Base-by-base conservation (phyloP, 92 coral and sea anemone species). In the Palythoa caribaeorum region DNA sequence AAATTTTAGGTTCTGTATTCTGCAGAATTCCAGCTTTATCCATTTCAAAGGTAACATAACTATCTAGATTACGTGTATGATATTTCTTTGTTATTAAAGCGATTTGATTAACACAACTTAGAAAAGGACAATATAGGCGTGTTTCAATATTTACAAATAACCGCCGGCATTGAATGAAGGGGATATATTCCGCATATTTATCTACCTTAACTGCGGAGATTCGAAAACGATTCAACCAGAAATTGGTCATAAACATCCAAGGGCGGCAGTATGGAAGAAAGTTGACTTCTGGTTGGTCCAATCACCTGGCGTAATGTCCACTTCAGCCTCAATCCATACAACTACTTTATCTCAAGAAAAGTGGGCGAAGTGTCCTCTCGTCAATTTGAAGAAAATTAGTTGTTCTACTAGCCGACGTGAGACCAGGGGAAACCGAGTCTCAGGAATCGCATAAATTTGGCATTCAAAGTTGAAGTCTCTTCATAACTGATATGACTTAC, bases 391-490 rank as follows among this genome's bases (percentile, higher is more conserved):
- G 73, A 54, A 83, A 87, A 59, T 8, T 60, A 7, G 75, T 60
- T 14, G 66, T 84, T 9, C 71, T 91, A 15, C 88, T 84, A 28
- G 91, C 91, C 11, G 89, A 88, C 69, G 91, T 91, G n/a, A 36
- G 91, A 83, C 94, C 94, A 37, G 91, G 91, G n/a, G 89, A 91
- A 71, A 89, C 87, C 37, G 91, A 88, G 84, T 88, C 91, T 47
- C 91, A 73, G 57, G 63, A 74, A 21, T 55, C 80, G 80, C 80
- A 76, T 76, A 39, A 38, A 62, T 48, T 76, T 20, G 80, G 62
- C 51, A n/a, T 62, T 62, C 21, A 63, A 63, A 9, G 36, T 19
- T 63, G 36, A 63, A 63, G 70, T 63, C 36, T 17, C 9, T 55
- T 63, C 35, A 63, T 63, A 63, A 63, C 9, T 63, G 28, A 17